Conservation (phyloP, 2,888 invertebrate genomes). For the Volucella inanis region DNA sequence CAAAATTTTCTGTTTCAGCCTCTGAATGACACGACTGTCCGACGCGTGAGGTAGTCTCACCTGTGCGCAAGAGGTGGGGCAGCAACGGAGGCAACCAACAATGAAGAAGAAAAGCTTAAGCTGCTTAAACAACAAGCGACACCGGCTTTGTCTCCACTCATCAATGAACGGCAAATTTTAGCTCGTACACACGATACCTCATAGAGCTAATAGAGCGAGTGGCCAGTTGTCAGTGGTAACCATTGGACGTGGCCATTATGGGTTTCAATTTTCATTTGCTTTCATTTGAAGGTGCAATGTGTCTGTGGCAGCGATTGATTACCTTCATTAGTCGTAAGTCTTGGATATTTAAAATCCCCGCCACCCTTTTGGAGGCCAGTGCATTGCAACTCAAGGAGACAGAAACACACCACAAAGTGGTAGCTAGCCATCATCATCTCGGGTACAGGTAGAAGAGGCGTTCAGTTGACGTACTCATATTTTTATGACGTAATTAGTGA, state of each 20-base stretch:
- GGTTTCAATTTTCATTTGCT: conserved; percentile 46
- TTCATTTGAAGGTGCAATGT: conserved; percentile 32
- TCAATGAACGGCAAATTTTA: conserved; percentile 43
- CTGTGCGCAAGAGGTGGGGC: neutral
- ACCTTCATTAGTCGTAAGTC: neutral
- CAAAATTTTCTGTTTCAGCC: conserved; percentile 51
- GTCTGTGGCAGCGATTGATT: conserved; percentile 26
- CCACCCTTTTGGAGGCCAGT: neutral
- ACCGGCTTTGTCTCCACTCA: conserved; percentile 43
- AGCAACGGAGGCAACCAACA: neutral
- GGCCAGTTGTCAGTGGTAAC: neutral
- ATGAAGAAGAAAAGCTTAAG: conserved; percentile 34
- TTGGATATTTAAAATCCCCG: neutral
- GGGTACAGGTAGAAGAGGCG: neutral
- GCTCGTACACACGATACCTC: conserved; percentile 24
- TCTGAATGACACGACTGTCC: conserved; percentile 31
- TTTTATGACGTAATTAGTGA: neutral
- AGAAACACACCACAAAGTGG: neutral
- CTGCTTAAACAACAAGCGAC: conserved; percentile 41
- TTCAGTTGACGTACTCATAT: neutral
- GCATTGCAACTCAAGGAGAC: neutral
- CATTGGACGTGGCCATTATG: neutral
- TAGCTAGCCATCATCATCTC: neutral
- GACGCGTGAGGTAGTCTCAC: neutral
- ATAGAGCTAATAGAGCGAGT: conserved; percentile 4